A percentile compares a stretch with the other conserved stretches of the same genome.
Conservation (phyloP, 35 echinoderm and acorn worm species). For the Amphiura filiformis region DNA sequence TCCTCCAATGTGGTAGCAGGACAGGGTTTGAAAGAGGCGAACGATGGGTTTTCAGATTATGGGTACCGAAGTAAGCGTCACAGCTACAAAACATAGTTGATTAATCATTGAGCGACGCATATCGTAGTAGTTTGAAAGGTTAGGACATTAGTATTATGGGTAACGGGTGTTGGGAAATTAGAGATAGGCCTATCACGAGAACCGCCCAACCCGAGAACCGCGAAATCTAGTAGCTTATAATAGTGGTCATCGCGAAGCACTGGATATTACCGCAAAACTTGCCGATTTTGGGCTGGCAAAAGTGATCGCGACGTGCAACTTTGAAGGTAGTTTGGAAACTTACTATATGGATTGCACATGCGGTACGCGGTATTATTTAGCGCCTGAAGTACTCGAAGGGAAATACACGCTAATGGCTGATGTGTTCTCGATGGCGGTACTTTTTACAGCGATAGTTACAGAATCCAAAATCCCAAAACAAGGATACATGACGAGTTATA, state of each 20-base stretch:
- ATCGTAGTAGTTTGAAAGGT: too few species aligned
- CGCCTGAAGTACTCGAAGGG: neutral
- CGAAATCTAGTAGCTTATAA: neutral
- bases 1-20: too few species aligned
- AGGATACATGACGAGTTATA: neutral
- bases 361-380: neutral
- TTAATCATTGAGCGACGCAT: too few species aligned
- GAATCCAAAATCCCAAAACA: neutral
- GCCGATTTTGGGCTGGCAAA: neutral
- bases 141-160: too few species aligned
- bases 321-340: neutral
- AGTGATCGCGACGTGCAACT: neutral
- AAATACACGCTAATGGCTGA: neutral
- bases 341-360: slow-evolving; percentile 8
- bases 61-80: too few species aligned
- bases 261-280: neutral
- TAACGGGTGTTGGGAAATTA: too few species aligned
- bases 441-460: neutral
- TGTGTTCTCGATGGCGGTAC: neutral
- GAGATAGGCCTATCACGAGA: too few species aligned
- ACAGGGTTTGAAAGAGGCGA: too few species aligned
- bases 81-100: too few species aligned
- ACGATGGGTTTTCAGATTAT: too few species aligned
- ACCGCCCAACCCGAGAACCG: too few species aligned
- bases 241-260: neutral